Base-by-base conservation (phyloP, 1,140 invertebrate species). In the Polyergus mexicanus region DNA sequence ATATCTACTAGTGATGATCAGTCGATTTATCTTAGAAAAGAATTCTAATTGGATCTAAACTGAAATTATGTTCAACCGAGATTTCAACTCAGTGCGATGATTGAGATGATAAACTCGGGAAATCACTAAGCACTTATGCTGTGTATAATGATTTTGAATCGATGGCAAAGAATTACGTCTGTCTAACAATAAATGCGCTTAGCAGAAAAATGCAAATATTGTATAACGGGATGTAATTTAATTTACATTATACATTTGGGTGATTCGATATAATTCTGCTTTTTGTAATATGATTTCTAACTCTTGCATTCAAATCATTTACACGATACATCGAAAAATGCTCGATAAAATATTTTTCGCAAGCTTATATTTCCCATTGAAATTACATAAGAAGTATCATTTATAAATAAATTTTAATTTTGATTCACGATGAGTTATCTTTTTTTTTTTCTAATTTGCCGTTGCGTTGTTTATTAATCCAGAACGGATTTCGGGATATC, bases 391-490 rank as follows among this genome's bases (percentile, higher is more conserved):
- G n/a, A 58, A 58, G 10, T 22, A 58, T 8, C 51, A 35, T 56
- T 22, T 68, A 25, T 25, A 58, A n/a, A 19, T 28, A 72, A 7
- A 32, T 54, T 54, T 54, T 54, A 72, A 35, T 72, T 54, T 71
- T 0, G n/a, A 54, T 72, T 4, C 28, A 51, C 10, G 68, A 16
- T 47, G 22, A n/a, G n/a, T n/a, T n/a, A n/a, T n/a, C n/a, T n/a
- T n/a, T n/a, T n/a, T n/a, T 51, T 28, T 28, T 72, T 72, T 11
- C 19, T 2, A 47, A 54, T 19, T 51, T 51, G 47, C 16, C 11
- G 44, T 13, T 13, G 44, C 19, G 8, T 28, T 56, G 35, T 65
- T 54, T 65, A 51, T 13, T 8, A 41, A 41, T 6, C 1, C 41
- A 41, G 8, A 25, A 25, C 19, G 58, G 58, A 35, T 78, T 10